Base-by-base conservation (phyloP, 2,113 vertebrate genomes). In the Perca schrenkii region DNA sequence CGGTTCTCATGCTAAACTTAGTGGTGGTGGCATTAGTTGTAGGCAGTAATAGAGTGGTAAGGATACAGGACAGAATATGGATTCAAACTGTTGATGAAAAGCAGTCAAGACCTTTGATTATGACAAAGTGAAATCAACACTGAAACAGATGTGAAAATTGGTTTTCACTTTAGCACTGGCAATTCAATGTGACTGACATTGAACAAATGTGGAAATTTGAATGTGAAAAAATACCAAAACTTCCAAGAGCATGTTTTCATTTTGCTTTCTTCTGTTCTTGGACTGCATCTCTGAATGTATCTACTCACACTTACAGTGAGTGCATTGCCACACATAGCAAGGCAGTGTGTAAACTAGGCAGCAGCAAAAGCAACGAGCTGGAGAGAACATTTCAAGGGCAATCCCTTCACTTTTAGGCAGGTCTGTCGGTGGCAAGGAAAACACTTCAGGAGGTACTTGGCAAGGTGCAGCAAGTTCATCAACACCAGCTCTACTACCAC, bases 391-490 rank as follows among this genome's bases (percentile, higher is more conserved):
- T 91, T 89, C 74, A 86, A 90, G 80, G 89, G 79, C 82, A 82
- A 89, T 86, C 75, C 69, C 70, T 83, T 91, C 85, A 87, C 79
- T 86, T 91, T 87, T 84, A 53, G 64, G 83, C 84, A 84, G 56
- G 73, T 90, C 82, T 81, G 80, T 87, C 73, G 84, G 85, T 86
- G 63, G 62, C 60, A 72, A 73, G 78, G 64, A 79, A 79, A 84
- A 90, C 83, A 79, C 83, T 84, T 92, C 83, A 90, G 90, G 87
- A 86, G 77, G 88, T 56, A 80, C 85, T 85, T 78, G 89, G 77
- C 60, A 77, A 72, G 22, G 87, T 86, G 82, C 50, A 65, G 83
- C 46, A 53, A 88, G 88, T 91, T 91, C 79, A 92, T 88, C 88
- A 93, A 68, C 77, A 85, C 77, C 82, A 90, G 83, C 61, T 85